Percentiles rank a stretch among this genome's conserved stretches.
Evolutionary conservation across 2,888 invertebrate species (phyloP).

Genomic region (Lampropteryx suffumata): DNA sequence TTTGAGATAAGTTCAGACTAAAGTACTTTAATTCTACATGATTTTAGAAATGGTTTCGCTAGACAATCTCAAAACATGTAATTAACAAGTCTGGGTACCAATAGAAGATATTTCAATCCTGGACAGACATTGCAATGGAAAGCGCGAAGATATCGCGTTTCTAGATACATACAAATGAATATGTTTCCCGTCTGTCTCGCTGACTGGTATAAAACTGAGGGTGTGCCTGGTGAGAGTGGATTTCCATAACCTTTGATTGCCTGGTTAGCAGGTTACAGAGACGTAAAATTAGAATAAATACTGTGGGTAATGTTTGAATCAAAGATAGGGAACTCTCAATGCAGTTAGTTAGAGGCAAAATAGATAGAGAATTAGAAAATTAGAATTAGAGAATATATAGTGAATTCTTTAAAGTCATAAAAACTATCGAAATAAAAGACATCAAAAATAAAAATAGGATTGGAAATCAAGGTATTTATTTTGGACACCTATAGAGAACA

Average conservation of each 20-base stretch:
- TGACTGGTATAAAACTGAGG: conserved; percentile 25
- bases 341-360: neutral
- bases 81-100: conserved; percentile 1
- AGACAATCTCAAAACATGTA: too few relatives aligned
- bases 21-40: too few relatives aligned
- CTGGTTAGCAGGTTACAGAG: conserved; percentile 18
- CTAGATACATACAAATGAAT: conserved; percentile 35
- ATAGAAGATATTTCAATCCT: conserved; percentile 27
- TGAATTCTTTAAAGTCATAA: too few relatives aligned
- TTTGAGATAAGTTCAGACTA: too few relatives aligned
- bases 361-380: neutral
- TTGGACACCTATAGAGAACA: too few relatives aligned
- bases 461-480: too few relatives aligned
- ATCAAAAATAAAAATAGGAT: too few relatives aligned
- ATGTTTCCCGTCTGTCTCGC: conserved; percentile 23
- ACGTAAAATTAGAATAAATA: conserved; percentile 13
- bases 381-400: too few relatives aligned
- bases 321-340: neutral
- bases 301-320: neutral
- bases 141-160: conserved; percentile 29
- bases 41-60: too few relatives aligned
- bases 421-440: too few relatives aligned
- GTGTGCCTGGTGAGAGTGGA: conserved; percentile 33
- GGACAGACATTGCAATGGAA: conserved; percentile 23
- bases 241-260: conserved; percentile 33